Evolutionary conservation across 2,888 invertebrate species (phyloP).

Genomic region (Arrhopalites spinosus): DNA sequence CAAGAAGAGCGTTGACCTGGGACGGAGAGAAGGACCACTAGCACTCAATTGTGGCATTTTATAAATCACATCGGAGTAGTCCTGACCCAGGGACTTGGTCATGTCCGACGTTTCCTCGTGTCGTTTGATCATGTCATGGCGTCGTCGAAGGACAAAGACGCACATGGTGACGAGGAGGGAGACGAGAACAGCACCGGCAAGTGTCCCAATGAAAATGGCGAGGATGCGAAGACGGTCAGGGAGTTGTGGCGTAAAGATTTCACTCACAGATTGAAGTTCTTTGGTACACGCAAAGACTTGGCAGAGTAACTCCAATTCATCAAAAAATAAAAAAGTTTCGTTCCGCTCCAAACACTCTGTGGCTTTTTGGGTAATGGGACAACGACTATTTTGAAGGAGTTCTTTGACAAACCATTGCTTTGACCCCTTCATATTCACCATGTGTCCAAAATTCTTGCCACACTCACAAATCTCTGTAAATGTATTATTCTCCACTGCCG

Average conservation of each 20-base stretch:
- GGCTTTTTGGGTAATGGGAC: constrained; percentile 47
- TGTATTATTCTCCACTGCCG: constrained; percentile 47
- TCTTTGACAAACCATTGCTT: constrained; percentile 51
- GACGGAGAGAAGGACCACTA: constrained; percentile 28
- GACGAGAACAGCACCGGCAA: constrained; percentile 50
- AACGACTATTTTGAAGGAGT: constrained; percentile 48
- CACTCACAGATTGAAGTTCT: constrained; percentile 17
- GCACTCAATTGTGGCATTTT: constrained; percentile 33
- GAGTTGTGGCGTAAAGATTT: constrained; percentile 46
- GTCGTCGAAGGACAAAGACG: constrained; percentile 45
- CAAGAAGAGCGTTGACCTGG: constrained; percentile 40
- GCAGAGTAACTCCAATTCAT: constrained; percentile 46
- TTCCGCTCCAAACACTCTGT: constrained; percentile 42
- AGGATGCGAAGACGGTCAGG: constrained; percentile 48
- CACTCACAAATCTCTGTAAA: constrained; percentile 45
- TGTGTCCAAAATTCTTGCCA: constrained; percentile 11
- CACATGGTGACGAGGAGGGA: constrained; percentile 51
- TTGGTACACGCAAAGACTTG: constrained; percentile 21
- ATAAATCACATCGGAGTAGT: constrained; percentile 35
- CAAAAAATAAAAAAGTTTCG: constrained; percentile 48
- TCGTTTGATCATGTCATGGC: neutral
- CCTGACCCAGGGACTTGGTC: constrained; percentile 27
- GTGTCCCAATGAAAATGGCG: constrained; percentile 52
- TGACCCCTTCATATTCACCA: constrained; percentile 45
- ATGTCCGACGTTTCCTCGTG: constrained; percentile 29